Conservation (phyloP, 2,888 invertebrate genomes). For the Drosophila borborema region DNA sequence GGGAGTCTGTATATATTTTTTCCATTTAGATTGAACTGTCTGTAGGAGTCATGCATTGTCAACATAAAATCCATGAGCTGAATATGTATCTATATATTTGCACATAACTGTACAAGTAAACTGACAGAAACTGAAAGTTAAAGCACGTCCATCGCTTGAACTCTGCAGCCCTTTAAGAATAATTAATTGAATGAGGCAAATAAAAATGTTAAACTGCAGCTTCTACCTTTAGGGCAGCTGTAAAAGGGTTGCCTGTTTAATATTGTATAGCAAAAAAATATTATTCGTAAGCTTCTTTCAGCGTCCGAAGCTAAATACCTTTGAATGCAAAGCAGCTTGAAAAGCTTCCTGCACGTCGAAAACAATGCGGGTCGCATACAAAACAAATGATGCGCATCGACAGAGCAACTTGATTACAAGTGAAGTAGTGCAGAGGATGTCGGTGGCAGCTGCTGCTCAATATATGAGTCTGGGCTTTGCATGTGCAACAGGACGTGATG, state of each 20-base stretch:
- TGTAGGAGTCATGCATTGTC: background rate
- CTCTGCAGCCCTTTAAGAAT: background rate
- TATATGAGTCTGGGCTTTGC: background rate
- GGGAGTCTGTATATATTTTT: background rate
- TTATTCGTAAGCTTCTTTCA: slow-evolving; percentile 1
- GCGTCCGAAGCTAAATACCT: background rate
- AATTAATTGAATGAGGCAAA: background rate
- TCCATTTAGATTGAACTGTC: slow-evolving; percentile 11
- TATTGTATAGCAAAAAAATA: background rate
- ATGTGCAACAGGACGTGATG: slow-evolving; percentile 27
- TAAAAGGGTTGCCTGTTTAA: background rate
- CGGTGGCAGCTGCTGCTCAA: background rate
- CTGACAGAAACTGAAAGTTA: background rate
- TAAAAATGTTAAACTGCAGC: background rate
- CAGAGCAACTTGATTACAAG: slow-evolving; percentile 63
- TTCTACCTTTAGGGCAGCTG: background rate
- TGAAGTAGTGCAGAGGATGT: slow-evolving; percentile 23
- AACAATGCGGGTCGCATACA: slow-evolving; percentile 25
- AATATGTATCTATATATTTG: background rate
- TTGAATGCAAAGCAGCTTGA: background rate
- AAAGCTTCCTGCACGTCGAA: background rate
- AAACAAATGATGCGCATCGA: slow-evolving; percentile 67
- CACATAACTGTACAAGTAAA: background rate
- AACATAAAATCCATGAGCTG: background rate
- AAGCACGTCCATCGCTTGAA: background rate